Base-by-base conservation (phyloP, 2,797 vertebrate genomes). In the Echiichthys vipera region DNA sequence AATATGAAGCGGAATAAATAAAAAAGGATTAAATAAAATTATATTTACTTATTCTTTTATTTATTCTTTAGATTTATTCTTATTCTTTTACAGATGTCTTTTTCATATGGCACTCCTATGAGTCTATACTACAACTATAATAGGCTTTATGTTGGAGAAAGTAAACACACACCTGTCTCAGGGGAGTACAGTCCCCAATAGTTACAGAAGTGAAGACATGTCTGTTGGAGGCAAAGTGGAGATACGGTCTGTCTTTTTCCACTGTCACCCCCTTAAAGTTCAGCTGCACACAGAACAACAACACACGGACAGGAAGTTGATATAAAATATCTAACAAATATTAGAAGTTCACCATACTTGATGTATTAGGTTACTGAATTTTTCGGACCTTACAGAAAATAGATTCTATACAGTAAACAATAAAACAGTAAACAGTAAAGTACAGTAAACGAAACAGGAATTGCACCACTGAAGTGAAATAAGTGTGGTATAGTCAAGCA, bases 201-300 rank as follows among this genome's bases (percentile, higher is more conserved):
- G 93, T 81, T 73, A 98, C 84, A 2, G 97, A 92, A 7, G 86
- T 66, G 72, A 99, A 98, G 58, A 88, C n/a, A 66, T 99, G 96
- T 36, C 45, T 91, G 9, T 69, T 93, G 67, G 95, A 94, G 42
- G 91, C 82, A 81, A 96, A 96, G 86, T 97, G 94, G 62, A 99
- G 76, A 3, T 95, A 96, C 1, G 62, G 92, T 77, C 86, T 91
- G 37, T 95, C 89, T 42, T 0, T 84, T 9, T 92, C 91, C 65
- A 98, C 80, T 0, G 98, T 99, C 83, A 94, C 77, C 0, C 97
- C 96, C 1, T 94, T 83, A 84, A 99, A 96, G 77, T 96, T 96
- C 12, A 99, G 85, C 98, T 99, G 49, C 32, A 93, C 71, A 79
- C 32, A 84, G 18, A 61, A 55, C 32, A 39, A 70, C 15, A 74